Evolutionary conservation across 2,888 invertebrate species (phyloP).

Genomic region (Hydraecia micacea): DNA sequence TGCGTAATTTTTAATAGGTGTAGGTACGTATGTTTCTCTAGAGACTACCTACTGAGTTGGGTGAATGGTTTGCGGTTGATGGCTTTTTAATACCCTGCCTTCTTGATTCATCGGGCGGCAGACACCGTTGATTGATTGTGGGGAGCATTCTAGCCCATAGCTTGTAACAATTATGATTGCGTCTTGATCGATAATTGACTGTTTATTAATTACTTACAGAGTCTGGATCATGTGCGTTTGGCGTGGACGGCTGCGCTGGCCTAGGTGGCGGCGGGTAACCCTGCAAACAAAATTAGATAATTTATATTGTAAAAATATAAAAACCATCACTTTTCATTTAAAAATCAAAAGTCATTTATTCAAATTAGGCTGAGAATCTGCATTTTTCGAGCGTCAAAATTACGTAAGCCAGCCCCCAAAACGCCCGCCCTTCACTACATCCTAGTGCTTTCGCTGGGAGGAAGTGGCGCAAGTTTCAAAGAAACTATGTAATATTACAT

Average conservation of each 20-base stretch:
- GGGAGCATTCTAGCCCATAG: constrained; percentile 48
- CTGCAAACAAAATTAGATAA: constrained; percentile 79
- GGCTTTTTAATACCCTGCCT: constrained; percentile 76
- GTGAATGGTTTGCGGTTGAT: constrained; percentile 70
- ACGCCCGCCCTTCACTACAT: neutral
- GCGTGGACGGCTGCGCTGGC: constrained; percentile 94
- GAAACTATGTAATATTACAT: neutral
- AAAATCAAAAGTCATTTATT: neutral
- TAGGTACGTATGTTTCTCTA: constrained; percentile 31
- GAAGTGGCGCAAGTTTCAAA: neutral
- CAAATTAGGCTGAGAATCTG: neutral
- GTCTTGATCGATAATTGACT: constrained; percentile 54
- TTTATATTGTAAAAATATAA: neutral
- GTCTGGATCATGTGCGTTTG: constrained; percentile 94
- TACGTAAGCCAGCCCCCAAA: neutral
- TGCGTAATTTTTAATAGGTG: constrained; percentile 50
- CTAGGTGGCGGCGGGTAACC: constrained; percentile 93
- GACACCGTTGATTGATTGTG: constrained; percentile 76
- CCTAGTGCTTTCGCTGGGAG: neutral
- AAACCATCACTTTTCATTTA: neutral
- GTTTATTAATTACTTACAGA: constrained; percentile 90
- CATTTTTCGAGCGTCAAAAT: too few relatives aligned
- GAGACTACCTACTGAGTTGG: constrained; percentile 43
- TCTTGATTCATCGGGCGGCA: constrained; percentile 73
- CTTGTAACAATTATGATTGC: constrained; percentile 54